A percentile compares a stretch with the other conserved stretches of the same genome.
Conservation (phyloP, 2,113 vertebrate genomes). For the Lepisosteus osseus region DNA sequence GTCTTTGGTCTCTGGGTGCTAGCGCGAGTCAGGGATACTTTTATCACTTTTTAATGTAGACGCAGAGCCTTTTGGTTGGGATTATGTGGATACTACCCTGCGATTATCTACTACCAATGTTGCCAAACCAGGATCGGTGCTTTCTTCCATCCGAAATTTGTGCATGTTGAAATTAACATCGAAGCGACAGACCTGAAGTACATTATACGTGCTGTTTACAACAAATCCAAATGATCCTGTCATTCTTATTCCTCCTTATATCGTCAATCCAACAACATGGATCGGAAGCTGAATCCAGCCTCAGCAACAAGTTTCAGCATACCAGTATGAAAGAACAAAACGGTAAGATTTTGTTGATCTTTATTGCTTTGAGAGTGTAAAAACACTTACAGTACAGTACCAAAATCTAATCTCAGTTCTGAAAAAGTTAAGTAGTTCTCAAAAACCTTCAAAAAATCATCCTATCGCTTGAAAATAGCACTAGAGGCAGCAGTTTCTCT, state of each 20-base stretch:
- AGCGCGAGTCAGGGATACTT: constrained; percentile 55
- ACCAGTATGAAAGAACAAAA: constrained; percentile 86
- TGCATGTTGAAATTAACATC: constrained; percentile 75
- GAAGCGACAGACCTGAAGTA: constrained; percentile 55
- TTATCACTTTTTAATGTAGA: constrained; percentile 53
- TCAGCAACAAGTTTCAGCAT: constrained; percentile 80
- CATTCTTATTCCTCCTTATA: constrained; percentile 84
- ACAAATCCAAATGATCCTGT: constrained; percentile 92
- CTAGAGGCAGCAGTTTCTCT: background rate
- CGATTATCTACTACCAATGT: constrained; percentile 69
- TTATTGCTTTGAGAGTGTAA: too few relatives aligned
- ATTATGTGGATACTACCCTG: constrained; percentile 88
- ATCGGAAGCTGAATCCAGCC: constrained; percentile 80
- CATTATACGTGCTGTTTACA: constrained; percentile 47
- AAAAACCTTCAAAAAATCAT: too few relatives aligned
- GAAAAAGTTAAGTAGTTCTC: too few relatives aligned
- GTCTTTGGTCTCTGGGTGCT: constrained; percentile 55
- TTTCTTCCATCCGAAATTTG: constrained; percentile 64
- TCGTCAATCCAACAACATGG: constrained; percentile 80
- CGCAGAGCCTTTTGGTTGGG: constrained; percentile 69
- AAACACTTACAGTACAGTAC: too few relatives aligned
- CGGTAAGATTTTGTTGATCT: constrained; percentile 68
- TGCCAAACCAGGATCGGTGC: constrained; percentile 77
- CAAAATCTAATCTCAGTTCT: too few relatives aligned
- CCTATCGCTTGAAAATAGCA: too few relatives aligned